phyloP scores from a whole-genome alignment of 2,797 vertebrate genomes.

The Poeciliopsis presidionis region DNA sequence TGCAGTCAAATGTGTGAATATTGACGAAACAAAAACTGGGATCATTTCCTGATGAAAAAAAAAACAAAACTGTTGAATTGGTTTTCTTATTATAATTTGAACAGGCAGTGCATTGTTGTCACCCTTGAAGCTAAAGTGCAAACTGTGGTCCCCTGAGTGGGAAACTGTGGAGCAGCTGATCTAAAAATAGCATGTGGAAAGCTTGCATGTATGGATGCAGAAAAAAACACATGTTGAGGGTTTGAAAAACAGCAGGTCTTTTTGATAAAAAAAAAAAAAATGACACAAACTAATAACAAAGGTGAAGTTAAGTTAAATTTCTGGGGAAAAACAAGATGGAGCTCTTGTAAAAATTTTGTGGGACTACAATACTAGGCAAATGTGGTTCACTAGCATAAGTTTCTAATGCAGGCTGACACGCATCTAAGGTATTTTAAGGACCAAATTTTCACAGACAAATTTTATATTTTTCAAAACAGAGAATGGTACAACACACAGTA shows the following conservation, averaged over 20 bases:
- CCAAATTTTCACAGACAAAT: neutral
- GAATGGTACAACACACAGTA: neutral
- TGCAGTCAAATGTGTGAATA: neutral
- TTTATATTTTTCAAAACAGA: neutral
- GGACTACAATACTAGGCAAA: neutral
- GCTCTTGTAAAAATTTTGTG: neutral
- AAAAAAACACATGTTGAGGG: neutral
- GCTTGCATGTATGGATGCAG: neutral
- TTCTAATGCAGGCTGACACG: neutral
- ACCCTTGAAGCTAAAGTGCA: neutral
- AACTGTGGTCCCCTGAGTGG: neutral
- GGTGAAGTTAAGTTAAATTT: neutral
- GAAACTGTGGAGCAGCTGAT: constrained; percentile 1
- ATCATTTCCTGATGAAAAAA: neutral
- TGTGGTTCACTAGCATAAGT: neutral
- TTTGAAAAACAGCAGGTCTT: neutral
- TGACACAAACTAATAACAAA: neutral
- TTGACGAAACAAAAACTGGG: neutral
- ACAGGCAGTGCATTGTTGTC: neutral
- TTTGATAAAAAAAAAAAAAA: neutral
- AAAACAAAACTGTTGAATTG: neutral
- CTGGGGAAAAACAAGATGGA: neutral
- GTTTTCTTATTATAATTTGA: neutral
- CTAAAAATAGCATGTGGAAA: neutral
- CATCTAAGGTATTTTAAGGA: neutral